Evolutionary conservation across 2,113 vertebrate genomes (phyloP), one percentile per base, ranked within the genome.

Genomic region (Cololabis saira): DNA sequence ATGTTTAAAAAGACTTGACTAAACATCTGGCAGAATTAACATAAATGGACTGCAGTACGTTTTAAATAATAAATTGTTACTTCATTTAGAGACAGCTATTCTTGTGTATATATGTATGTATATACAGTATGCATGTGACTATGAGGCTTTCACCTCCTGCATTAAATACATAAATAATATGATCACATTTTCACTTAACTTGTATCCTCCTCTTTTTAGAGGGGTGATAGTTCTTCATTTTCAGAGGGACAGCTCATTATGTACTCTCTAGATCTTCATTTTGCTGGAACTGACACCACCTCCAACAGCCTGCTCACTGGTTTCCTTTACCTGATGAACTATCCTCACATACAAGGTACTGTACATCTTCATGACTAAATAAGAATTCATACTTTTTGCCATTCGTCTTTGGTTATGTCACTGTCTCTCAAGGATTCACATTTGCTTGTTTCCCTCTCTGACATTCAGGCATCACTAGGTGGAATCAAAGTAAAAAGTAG

Each of bases 201-300:
- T 44, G 33, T 3, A 22, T 13, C 17, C 3, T 41, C 3, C 58
- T 12, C 5, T 58, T 1, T 56, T 12, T 12, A 89, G 79, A 52
- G 57, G 61, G 51, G 2, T 0, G 2, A 61, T 17, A 69, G 82
- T 17, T 73, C 79, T 10, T 64, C 71, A 11, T 88, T 90, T 33
- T 81, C 85, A 55, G 82, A 90, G 8, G 43, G 51, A 0, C 58
- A 52, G 2, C 69, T 91, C 16, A 16, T 16, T 0, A 83, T 55
- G 33, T 66, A 60, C 1, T 3, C 24, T 37, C n/a, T 91, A 1
- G 90, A 91, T 58, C 48, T 91, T 64, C 64, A 90, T 41, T 41
- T 90, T 50, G 90, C 87, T 50, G 90, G 86, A 14, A 91, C 90
- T 30, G 89, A 91, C 82, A 91, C 87, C 0, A 90, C 89, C 0